A percentile compares a stretch with the other conserved stretches of the same genome.
phyloP scores from a whole-genome alignment of 2,797 vertebrate genomes.

The Sphaeramia orbicularis region DNA sequence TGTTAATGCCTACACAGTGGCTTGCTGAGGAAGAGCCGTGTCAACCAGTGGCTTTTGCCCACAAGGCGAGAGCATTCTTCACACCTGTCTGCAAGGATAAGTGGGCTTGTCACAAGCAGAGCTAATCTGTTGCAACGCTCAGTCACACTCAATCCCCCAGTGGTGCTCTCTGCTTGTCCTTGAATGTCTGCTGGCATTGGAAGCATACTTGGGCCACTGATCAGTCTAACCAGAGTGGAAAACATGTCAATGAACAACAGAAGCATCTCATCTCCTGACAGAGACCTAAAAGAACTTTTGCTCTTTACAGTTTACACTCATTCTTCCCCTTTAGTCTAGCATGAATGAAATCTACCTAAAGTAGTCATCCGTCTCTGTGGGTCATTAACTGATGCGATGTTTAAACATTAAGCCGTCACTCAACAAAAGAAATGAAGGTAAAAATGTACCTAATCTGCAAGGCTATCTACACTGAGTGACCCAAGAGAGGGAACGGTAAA shows the following conservation, averaged over 20 bases:
- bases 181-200: conserved; percentile 78
- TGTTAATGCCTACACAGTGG: conserved; percentile 43
- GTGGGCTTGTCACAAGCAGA: conserved; percentile 81
- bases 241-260: conserved; percentile 70
- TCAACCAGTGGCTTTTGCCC: conserved; percentile 79
- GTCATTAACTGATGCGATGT: conserved; percentile 43
- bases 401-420: conserved; percentile 47
- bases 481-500: conserved; percentile 58
- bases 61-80: conserved; percentile 83
- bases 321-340: conserved; percentile 26
- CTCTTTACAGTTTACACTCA: conserved; percentile 58
- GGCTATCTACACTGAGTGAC: conserved; percentile 48
- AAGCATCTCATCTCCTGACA: conserved; percentile 32
- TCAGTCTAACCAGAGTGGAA: conserved; percentile 68
- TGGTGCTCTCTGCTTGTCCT: conserved; percentile 78
- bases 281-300: conserved; percentile 53
- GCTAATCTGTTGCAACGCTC: conserved; percentile 87
- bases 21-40: conserved; percentile 61
- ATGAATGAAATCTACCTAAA: conserved; percentile 29
- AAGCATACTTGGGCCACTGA: conserved; percentile 70
- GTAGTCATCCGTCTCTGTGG: conserved; percentile 20
- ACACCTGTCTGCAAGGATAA: conserved; percentile 87
- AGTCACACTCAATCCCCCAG: conserved; percentile 84
- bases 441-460: conserved; percentile 48
- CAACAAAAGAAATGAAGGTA: conserved; percentile 44